Evolutionary conservation across 2,888 invertebrate genomes (phyloP).

Genomic region (Melinaea marsaeus): DNA sequence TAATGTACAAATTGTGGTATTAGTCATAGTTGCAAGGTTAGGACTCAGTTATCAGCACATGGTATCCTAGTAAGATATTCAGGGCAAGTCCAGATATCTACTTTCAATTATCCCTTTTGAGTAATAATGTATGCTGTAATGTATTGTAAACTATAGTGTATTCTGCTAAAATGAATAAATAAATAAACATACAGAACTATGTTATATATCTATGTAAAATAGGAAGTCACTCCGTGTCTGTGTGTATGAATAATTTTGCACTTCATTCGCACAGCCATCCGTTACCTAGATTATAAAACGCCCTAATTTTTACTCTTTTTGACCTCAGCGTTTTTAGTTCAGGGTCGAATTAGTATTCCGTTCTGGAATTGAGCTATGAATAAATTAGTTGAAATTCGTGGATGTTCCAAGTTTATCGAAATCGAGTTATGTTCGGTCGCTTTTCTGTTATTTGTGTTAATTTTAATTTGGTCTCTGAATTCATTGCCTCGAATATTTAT

Average conservation of each 20-base stretch:
- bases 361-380: slow-evolving; percentile 42
- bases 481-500: slow-evolving; percentile 2
- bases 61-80: too few species aligned
- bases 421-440: slow-evolving; percentile 39
- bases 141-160: too few species aligned
- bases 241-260: slow-evolving; percentile 1
- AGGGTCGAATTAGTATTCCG: slow-evolving; percentile 32
- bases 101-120: too few species aligned
- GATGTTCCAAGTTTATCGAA: slow-evolving; percentile 36
- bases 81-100: too few species aligned
- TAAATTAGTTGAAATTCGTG: slow-evolving; percentile 42
- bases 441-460: slow-evolving; percentile 23
- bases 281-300: slow-evolving; percentile 1
- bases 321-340: slow-evolving; percentile 28
- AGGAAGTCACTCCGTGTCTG: neutral
- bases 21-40: too few species aligned
- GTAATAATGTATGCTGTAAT: too few species aligned
- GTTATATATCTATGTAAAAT: neutral
- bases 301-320: slow-evolving; percentile 11
- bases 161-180: too few species aligned
- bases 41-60: too few species aligned
- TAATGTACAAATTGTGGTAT: too few species aligned
- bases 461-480: slow-evolving; percentile 13
- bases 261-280: neutral
- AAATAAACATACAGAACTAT: too few species aligned